Evolutionary conservation across 2,797 vertebrate species (phyloP), one percentile per base, ranked within the genome.

Genomic region (Rachycentron canadum): DNA sequence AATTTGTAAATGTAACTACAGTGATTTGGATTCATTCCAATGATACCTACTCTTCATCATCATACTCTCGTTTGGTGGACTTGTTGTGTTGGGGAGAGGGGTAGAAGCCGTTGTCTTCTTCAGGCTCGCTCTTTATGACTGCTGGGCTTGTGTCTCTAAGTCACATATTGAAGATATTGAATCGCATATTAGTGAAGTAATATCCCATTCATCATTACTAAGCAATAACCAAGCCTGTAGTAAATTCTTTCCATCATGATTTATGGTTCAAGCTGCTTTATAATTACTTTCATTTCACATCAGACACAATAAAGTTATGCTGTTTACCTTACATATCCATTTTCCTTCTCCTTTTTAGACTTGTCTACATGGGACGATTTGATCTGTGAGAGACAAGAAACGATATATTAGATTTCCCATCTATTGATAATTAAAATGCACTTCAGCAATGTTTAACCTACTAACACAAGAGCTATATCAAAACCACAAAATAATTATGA

Each of bases 281-380:
- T 45, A 6, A 56, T 57, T 38, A 52, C 1, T 61, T 62, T 58
- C 6, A 32, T 65, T 69, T 47, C 10, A 79, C 10, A 40, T 47
- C 17, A 19, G 32, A 57, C 3, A 52, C 12, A 32, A 60, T 8
- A 76, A 38, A 68, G 49, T 10, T 1, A 50, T 30, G 25, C 19
- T 41, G 3, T 73, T 87, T 95, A 98, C 97, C 97, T 97, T 59
- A 96, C 94, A 86, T 97, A 98, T 63, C 97, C 97, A 91, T 99
- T 99, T 94, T 98, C 97, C 76, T 97, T 98, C 90, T 98, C 96
- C 79, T 96, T 97, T 93, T 97, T 99, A 78, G 95, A 93, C 94
- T 96, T 98, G 38, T 97, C 95, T 65, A 90, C 91, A 73, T 95
- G 90, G 61, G 91, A 94, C 10, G 82, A 93, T 86, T 96, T 96